Conservation (phyloP, 37 sponge, comb jelly and placozoan genomes). For the Aphrocallistes beatrix region DNA sequence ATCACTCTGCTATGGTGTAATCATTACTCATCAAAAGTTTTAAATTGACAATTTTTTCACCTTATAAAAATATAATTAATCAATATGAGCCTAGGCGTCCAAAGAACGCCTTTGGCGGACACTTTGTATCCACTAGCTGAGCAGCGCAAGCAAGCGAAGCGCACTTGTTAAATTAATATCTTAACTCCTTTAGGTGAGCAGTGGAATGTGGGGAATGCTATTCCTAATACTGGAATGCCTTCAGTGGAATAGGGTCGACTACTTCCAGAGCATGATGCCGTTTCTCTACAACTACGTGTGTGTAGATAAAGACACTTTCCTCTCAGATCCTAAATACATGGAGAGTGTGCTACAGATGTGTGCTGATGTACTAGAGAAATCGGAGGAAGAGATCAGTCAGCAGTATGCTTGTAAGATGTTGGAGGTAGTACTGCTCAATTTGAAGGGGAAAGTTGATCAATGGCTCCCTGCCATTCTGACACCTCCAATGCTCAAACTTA, state of each 20-base stretch:
- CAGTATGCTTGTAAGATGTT: slow-evolving; percentile 78
- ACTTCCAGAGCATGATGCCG: slow-evolving; percentile 75
- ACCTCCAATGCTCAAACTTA: neutral
- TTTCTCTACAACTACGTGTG: slow-evolving; percentile 69
- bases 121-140: no score
- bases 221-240: slow-evolving; percentile 62
- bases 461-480: neutral
- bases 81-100: no score
- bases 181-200: no score
- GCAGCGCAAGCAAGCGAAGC: no score
- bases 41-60: no score
- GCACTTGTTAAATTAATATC: no score
- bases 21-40: no score
- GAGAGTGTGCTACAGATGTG: slow-evolving; percentile 54
- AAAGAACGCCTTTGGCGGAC: no score
- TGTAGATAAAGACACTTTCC: slow-evolving; percentile 55
- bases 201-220: slow-evolving; percentile 68
- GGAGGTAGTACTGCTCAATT: slow-evolving; percentile 76
- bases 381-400: slow-evolving; percentile 58
- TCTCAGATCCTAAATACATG: slow-evolving; percentile 61
- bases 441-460: slow-evolving; percentile 51
- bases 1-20: no score
- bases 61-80: no score
- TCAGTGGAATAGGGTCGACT: slow-evolving; percentile 61
- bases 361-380: slow-evolving; percentile 31